phyloP scores from a whole-genome alignment of 2,888 invertebrate genomes.

The Trissolcus japonicus region DNA sequence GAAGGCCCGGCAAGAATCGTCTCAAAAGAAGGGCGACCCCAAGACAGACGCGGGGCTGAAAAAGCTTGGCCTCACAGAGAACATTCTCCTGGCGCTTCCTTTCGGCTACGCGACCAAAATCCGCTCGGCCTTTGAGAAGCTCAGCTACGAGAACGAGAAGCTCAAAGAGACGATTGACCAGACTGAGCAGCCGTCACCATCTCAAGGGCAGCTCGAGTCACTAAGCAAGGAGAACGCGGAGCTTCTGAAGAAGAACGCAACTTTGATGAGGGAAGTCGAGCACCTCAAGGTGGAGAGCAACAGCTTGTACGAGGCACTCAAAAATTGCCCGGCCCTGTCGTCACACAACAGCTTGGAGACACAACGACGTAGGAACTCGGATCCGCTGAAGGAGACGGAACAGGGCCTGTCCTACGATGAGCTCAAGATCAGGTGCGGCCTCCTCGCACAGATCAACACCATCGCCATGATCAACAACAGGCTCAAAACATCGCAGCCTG shows the following conservation, averaged over 20 bases:
- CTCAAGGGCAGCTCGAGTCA: background rate
- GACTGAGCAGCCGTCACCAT: background rate
- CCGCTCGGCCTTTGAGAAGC: slow-evolving; percentile 41
- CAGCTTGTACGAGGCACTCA: slow-evolving; percentile 4
- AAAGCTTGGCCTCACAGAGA: slow-evolving; percentile 31
- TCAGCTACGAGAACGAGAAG: slow-evolving; percentile 45
- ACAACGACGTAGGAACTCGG: background rate
- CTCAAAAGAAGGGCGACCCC: slow-evolving; percentile 1
- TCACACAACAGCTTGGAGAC: slow-evolving; percentile 10
- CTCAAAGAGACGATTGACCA: slow-evolving; percentile 11
- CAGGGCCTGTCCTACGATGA: slow-evolving; percentile 13
- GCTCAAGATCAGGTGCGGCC: slow-evolving; percentile 31
- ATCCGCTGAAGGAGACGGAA: background rate
- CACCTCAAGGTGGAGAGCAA: background rate
- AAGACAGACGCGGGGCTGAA: slow-evolving; percentile 25
- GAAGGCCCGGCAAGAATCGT: slow-evolving; percentile 1
- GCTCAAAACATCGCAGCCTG: background rate
- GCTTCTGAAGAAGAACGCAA: background rate
- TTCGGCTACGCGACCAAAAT: slow-evolving; percentile 46
- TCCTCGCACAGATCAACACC: slow-evolving; percentile 38
- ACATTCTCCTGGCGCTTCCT: slow-evolving; percentile 33
- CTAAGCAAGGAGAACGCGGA: slow-evolving; percentile 11
- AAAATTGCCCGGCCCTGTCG: slow-evolving; percentile 20
- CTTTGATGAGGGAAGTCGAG: slow-evolving; percentile 4
- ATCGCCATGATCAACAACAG: background rate